Conservation (phyloP, 2,113 vertebrate genomes). For the Periophthalmus modestus region DNA sequence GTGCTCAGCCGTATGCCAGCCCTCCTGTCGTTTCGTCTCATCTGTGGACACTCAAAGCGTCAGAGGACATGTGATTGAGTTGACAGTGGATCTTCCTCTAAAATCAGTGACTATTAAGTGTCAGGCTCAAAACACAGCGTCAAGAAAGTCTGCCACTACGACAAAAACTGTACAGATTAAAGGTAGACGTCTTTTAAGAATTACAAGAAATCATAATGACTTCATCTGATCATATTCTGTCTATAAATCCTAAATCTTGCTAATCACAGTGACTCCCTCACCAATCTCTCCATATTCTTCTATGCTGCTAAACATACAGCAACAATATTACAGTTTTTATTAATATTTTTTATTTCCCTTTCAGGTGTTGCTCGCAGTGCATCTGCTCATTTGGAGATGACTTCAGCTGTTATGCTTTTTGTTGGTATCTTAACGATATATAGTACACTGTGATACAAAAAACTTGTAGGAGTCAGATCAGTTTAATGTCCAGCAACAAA, state of each 20-base stretch:
- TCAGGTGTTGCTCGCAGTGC: not conserved
- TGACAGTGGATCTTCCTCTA: slow-evolving; percentile 15
- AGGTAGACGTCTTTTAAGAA: slow-evolving; percentile 21
- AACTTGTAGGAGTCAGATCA: not conserved
- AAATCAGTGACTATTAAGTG: slow-evolving; percentile 41
- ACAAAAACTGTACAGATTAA: slow-evolving; percentile 11
- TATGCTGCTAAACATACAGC: not conserved
- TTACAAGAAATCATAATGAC: not conserved
- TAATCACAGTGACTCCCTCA: not conserved
- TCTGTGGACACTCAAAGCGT: slow-evolving; percentile 20
- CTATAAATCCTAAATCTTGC: not conserved
- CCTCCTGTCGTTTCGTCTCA: slow-evolving; percentile 35
- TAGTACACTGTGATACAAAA: slow-evolving; percentile 13
- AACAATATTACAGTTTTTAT: not conserved
- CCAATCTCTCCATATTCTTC: not conserved
- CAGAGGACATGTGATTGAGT: slow-evolving; percentile 33
- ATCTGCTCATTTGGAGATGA: slow-evolving; percentile 9
- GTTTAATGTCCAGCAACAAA: too few relatives aligned
- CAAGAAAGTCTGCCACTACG: not conserved
- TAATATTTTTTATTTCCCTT: not conserved
- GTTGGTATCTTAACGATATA: not conserved
- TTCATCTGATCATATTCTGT: not conserved
- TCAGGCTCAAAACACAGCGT: slow-evolving; percentile 42
- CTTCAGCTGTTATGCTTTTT: slow-evolving; percentile 23
- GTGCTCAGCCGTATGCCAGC: slow-evolving; percentile 33